A percentile compares a stretch with the other conserved stretches of the same genome.
phyloP scores from a whole-genome alignment of 2,113 vertebrate genomes.

The Neomonachus schauinslandi region DNA sequence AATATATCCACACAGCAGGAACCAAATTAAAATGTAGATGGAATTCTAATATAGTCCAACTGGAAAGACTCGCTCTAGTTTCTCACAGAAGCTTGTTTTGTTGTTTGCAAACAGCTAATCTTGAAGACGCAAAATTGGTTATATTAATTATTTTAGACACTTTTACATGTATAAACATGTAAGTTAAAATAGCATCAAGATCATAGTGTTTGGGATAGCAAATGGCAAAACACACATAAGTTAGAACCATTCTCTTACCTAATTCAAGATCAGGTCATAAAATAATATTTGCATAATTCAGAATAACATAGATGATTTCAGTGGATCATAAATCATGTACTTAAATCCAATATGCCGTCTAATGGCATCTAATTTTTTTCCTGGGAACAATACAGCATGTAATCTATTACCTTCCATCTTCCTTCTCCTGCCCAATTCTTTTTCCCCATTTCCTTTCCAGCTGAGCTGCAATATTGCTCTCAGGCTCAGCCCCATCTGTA shows the following conservation, averaged over 20 bases:
- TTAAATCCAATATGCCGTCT: not conserved
- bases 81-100: conserved; percentile 30
- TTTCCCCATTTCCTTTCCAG: not conserved
- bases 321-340: not conserved
- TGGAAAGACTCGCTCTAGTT: conserved; percentile 73
- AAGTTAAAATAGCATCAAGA: conserved; percentile 48
- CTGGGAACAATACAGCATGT: not conserved
- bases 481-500: not conserved
- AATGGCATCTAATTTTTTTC: not conserved
- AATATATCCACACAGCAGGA: conserved; percentile 81
- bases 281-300: conserved; percentile 37
- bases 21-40: conserved; percentile 84
- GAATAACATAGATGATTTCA: conserved; percentile 25
- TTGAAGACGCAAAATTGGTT: conserved; percentile 59
- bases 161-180: conserved; percentile 36
- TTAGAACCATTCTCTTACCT: not conserved
- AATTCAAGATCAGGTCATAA: not conserved
- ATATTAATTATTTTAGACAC: conserved; percentile 65
- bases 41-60: conserved; percentile 83
- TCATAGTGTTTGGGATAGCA: not conserved
- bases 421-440: not conserved
- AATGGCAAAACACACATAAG: not conserved
- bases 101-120: conserved; percentile 66
- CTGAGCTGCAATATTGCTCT: not conserved
- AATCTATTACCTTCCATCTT: not conserved